Conservation (phyloP, 2,797 vertebrate genomes). For the Chromis chromis region DNA sequence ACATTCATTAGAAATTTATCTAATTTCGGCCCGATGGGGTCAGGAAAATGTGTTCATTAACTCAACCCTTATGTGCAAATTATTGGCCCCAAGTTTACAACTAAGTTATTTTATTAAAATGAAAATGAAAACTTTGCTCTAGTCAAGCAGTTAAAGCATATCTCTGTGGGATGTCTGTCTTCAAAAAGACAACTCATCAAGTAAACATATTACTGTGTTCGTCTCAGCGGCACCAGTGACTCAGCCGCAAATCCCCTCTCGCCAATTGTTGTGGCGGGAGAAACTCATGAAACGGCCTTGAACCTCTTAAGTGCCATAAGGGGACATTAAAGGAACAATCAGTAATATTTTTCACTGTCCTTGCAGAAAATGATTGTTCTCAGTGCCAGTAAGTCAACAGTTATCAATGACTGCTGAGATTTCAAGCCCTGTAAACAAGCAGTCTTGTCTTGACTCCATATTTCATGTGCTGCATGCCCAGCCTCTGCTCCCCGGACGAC, state of each 20-base stretch:
- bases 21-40: background rate
- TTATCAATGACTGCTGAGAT: conserved; percentile 24
- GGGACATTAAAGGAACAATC: conserved; percentile 60
- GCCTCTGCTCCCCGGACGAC: conserved; percentile 9
- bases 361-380: conserved; percentile 44
- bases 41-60: conserved; percentile 4
- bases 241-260: conserved; percentile 55
- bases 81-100: conserved; percentile 15
- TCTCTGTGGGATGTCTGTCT: conserved; percentile 36
- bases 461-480: conserved; percentile 18
- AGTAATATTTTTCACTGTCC: conserved; percentile 50
- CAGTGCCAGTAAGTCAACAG: conserved; percentile 9
- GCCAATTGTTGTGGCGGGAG: conserved; percentile 55
- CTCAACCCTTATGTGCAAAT: conserved; percentile 7
- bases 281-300: conserved; percentile 55
- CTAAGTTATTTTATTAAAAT: conserved; percentile 13
- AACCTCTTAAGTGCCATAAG: conserved; percentile 62
- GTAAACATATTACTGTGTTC: conserved; percentile 50
- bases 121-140: conserved; percentile 28
- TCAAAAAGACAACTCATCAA: conserved; percentile 50
- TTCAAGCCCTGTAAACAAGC: conserved; percentile 17
- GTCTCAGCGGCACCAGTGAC: conserved; percentile 51
- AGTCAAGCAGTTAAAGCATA: conserved; percentile 17
- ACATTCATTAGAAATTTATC: background rate
- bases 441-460: background rate